These are phyloP conservation scores for Ferrisia virgata DNA, from an alignment of 2,888 invertebrate species.

Conservation along the genomic window DNA sequence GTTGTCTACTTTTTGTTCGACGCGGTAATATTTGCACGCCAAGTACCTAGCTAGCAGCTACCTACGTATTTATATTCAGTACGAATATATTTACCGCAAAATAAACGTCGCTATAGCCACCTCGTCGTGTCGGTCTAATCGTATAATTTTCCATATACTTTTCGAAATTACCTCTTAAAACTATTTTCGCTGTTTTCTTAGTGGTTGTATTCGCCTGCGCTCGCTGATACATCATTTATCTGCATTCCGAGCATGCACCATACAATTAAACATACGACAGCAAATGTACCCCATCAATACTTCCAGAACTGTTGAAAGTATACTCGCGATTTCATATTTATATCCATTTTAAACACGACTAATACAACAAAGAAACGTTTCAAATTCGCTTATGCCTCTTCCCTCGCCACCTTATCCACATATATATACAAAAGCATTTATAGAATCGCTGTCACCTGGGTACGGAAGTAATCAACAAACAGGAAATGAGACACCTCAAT, in stretches of 20 bases:
- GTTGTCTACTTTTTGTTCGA: not conserved
- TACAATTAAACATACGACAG: too few relatives aligned
- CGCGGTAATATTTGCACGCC: not conserved
- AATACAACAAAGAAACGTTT: not conserved
- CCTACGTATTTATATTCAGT: not conserved
- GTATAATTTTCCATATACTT: not conserved
- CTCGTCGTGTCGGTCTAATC: too few relatives aligned
- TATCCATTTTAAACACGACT: too few relatives aligned
- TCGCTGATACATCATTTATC: too few relatives aligned
- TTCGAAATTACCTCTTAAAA: not conserved
- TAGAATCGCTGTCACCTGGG: not conserved
- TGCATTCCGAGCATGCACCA: too few relatives aligned
- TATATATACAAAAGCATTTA: not conserved
- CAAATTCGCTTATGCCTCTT: not conserved
- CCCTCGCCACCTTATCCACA: not conserved
- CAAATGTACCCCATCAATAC: too few relatives aligned
- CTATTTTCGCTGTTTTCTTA: not conserved
- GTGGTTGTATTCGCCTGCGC: too few relatives aligned
- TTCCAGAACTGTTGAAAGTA: too few relatives aligned
- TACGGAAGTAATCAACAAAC: not conserved
- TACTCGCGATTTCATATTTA: too few relatives aligned
- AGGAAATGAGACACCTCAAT: not conserved
- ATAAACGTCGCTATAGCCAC: too few relatives aligned
- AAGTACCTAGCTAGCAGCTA: too few relatives aligned
- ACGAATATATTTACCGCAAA: too few relatives aligned